Base-by-base conservation (phyloP, 2,797 vertebrate genomes). In the Gambelia wislizenii region DNA sequence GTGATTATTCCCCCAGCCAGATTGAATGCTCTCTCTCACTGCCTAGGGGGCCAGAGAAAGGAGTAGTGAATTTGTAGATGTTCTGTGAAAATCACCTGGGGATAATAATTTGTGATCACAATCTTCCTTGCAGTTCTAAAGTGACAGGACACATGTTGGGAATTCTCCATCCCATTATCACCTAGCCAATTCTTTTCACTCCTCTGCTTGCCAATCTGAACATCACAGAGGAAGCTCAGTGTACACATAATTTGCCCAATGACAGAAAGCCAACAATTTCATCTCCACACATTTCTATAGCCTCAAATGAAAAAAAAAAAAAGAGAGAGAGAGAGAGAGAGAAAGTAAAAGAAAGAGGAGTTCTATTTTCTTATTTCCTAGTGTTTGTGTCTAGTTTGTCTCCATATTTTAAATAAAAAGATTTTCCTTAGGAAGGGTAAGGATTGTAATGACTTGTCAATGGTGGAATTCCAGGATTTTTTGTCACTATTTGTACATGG, bases 141-240 rank as follows among this genome's bases (percentile, higher is more conserved):
- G 54, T 54, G 49, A 84, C 49, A 64, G 85, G 76, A 85, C 74
- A 77, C 36, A 87, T 59, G 75, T 64, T 39, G 47, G 83, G 56
- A 79, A 84, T 72, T 82, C 81, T 47, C 72, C 54, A 85, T 54
- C 36, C 77, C 88, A 84, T 81, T 84, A 89, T 77, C 84, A 72
- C 87, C 87, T 82, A 80, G 54, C 61, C 87, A 74, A 59, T 56
- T 42, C 76, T 87, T 84, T 89, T 89, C 83, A 87, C 82, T 81
- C 69, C 59, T 76, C 82, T 79, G 77, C 81, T 87, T 84, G 39
- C 59, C 69, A 91, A 87, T 89, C 80, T 84, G 84, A 86, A 89
- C 87, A 80, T 87, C 82, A 87, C 75, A 75, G 12, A 80, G 84
- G 54, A 79, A 87, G 39, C 84, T 79, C 30, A 47, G 47, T 39